Evolutionary conservation across 2,113 vertebrate species (phyloP).

Genomic region (Amia ocellicauda): DNA sequence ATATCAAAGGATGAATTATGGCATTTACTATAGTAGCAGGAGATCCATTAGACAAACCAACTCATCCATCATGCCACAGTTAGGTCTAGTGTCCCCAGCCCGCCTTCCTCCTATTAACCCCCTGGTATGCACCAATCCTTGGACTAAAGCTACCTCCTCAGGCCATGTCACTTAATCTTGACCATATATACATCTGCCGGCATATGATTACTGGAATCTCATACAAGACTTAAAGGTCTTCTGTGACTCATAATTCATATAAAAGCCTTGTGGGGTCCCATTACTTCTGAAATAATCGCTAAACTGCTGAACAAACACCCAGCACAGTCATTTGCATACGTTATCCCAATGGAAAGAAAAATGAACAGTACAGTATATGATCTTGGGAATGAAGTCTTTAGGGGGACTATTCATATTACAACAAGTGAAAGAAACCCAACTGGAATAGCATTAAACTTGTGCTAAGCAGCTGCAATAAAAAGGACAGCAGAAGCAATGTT

Average conservation of each 20-base stretch:
- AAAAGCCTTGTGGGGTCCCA: conserved; percentile 58
- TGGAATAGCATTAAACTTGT: too few species aligned
- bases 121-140: conserved; percentile 40
- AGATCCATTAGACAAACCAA: conserved; percentile 45
- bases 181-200: conserved; percentile 19
- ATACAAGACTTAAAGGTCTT: conserved; percentile 53
- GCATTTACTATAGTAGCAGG: conserved; percentile 19
- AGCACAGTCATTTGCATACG: conserved; percentile 68
- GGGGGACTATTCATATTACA: too few species aligned
- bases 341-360: conserved; percentile 59
- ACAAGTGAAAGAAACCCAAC: too few species aligned
- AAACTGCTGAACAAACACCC: conserved; percentile 70
- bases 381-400: too few species aligned
- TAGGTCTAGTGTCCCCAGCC: conserved; percentile 31
- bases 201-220: conserved; percentile 31
- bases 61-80: conserved; percentile 49
- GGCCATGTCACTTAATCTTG: conserved; percentile 35
- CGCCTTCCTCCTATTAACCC: conserved; percentile 48
- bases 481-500: background rate
- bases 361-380: conserved; percentile 11
- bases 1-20: conserved; percentile 47
- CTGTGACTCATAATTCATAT: conserved; percentile 57
- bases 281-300: conserved; percentile 64
- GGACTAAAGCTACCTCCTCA: conserved; percentile 10
- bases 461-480: too few species aligned